Percentiles rank a stretch among this genome's conserved stretches.
Evolutionary conservation across 2,797 vertebrate genomes (phyloP).

Genomic region (Lagocephalus sceleratus): DNA sequence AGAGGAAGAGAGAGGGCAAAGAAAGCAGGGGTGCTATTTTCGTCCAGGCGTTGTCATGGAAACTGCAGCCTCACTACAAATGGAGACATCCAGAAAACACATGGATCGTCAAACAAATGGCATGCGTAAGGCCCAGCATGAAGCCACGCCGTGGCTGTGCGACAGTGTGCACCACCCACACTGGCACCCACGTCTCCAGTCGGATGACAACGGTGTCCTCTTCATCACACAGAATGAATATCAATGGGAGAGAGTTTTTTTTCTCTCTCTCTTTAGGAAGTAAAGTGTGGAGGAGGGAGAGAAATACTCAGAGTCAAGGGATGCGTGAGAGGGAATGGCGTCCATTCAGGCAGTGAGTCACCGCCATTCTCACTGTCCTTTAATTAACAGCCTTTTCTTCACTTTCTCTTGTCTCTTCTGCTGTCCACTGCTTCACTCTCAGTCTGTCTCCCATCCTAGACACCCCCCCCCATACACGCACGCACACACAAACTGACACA

Average conservation of each 20-base stretch:
- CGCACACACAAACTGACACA: too few relatives aligned
- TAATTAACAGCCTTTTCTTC: constrained; percentile 63
- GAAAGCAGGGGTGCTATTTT: constrained; percentile 75
- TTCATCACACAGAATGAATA: constrained; percentile 53
- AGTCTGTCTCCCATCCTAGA: constrained; percentile 41
- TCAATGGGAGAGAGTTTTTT: constrained; percentile 46
- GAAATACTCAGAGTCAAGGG: constrained; percentile 46
- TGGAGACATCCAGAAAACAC: constrained; percentile 77
- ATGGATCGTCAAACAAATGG: constrained; percentile 73
- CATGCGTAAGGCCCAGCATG: constrained; percentile 55
- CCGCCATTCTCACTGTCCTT: constrained; percentile 49
- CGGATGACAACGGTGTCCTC: constrained; percentile 45
- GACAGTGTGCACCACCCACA: constrained; percentile 40
- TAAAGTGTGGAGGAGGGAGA: constrained; percentile 19
- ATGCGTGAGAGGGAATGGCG: constrained; percentile 60
- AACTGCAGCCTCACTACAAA: constrained; percentile 83
- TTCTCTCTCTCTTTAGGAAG: constrained; percentile 34
- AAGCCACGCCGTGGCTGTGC: constrained; percentile 50
- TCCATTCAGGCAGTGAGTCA: constrained; percentile 54
- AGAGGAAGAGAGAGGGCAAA: constrained; percentile 11
- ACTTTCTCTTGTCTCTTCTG: constrained; percentile 32
- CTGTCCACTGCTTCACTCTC: constrained; percentile 33
- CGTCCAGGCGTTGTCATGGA: constrained; percentile 79
- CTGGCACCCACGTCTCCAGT: constrained; percentile 29
- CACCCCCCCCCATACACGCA: constrained; percentile 28